Evolutionary conservation across 2,797 vertebrate genomes (phyloP), one percentile per base, ranked within the genome.

Genomic region (Pelobates cultripes): DNA sequence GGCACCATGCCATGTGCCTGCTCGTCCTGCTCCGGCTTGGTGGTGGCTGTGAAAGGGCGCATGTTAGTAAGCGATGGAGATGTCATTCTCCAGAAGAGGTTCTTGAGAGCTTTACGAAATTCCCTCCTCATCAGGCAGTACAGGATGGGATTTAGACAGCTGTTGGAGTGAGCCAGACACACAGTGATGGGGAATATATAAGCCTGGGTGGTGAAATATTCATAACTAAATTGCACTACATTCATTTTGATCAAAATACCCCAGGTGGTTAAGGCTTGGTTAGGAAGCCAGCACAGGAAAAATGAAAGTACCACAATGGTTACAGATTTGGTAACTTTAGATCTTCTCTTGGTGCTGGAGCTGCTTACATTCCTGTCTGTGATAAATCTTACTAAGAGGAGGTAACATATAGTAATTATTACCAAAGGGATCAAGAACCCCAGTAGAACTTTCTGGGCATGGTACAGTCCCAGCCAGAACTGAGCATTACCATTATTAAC

Each of bases 231-330:
- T 75, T 94, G 95, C 14, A 96, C 94, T 4, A 91, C 94, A 45
- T 98, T 97, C 86, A 99, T 93, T 86, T 99, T 99, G 85, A 99
- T 93, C 40, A 99, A 93, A 80, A 99, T 95, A 3, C 97, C 97
- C 98, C 97, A 99, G 0, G 91, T 89, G 1, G 98, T 99, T 53
- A 99, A 92, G 0, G 97, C 96, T 88, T 99, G 97, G 88, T 99
- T 99, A 78, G 98, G 98, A 68, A 99, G 91, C 97, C 98, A 99
- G 87, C 97, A 99, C 75, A 98, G 90, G 88, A 99, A 98, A 86
- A 99, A 99, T 0, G 95, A 96, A 2, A 99, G 86, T 0, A 99
- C 97, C n/a, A 99, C 96, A 0, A 98, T 95, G 68, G 96, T 98
- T 72, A 99, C 97, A 0, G 97, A 97, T 75, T 93, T 95, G 63